Evolutionary conservation across 2,888 invertebrate species (phyloP), one percentile per base, ranked within the genome.

Genomic region (Drosophila melanocephala): DNA sequence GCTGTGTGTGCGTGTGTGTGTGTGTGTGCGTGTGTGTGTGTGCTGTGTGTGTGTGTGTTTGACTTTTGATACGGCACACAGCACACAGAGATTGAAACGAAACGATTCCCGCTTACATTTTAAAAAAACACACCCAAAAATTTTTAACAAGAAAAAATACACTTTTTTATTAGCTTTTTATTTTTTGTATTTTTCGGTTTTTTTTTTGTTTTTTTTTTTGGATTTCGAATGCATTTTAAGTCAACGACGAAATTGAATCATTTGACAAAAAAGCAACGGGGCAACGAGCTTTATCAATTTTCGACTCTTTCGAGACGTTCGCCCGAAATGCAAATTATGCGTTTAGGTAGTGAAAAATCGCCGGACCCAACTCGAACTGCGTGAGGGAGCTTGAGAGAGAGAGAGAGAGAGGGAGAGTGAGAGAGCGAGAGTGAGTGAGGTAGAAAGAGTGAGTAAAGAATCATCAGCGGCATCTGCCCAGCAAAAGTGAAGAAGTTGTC

Each of bases 201-300:
- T 39, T 47, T 12, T 42, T 10, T 19, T 10, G n/a, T 2, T n/a
- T 10, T 42, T n/a, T n/a, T 44, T 47, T 22, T 62, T 22, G 57
- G 19, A 32, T 60, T 62, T 47, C 55, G 76, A 86, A 73, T 89
- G 89, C 89, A 89, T 83, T 87, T 81, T 58, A 75, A 79, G 88
- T 80, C 84, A 75, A 83, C 72, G 76, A 51, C 60, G 84, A 90
- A 87, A 87, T 90, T 90, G 91, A 87, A 90, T 87, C 91, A 87
- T 90, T 89, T 86, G 90, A 82, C 89, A 86, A 88, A 82, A 84
- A 64, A 53, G 59, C 65, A 68, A 71, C 67, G 63, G 53, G 52
- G 78, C 79, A 66, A 76, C 77, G 81, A 69, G 81, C 77, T 70
- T 83, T 83, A 83, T 83, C 84, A 83, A 81, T 81, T 77, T 44